These are phyloP conservation scores for Climacteris rufus DNA, from an alignment of 2,113 vertebrate genomes.

Conservation along the genomic window DNA sequence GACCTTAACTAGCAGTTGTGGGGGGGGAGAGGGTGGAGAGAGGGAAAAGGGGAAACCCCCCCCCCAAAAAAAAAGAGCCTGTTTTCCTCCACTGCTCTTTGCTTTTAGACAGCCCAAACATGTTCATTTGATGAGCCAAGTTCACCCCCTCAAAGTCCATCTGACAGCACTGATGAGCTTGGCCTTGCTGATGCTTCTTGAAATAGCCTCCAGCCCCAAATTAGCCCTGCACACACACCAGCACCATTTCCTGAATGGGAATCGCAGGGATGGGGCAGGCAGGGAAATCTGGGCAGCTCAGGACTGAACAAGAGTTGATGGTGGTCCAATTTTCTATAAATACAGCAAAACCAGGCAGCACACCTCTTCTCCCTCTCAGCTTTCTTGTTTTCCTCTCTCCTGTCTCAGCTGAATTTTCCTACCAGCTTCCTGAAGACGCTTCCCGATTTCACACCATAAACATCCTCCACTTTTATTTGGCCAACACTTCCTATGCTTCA, in stretches of 20 bases:
- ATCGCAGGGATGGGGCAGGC: accelerated
- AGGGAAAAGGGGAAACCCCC: too few relatives aligned
- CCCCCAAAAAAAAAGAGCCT: accelerated
- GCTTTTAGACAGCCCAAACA: neutral
- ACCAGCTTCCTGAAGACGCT: slow-evolving; percentile 33
- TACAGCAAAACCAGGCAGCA: neutral
- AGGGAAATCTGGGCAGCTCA: neutral
- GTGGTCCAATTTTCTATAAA: slow-evolving; percentile 13
- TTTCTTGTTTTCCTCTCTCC: neutral
- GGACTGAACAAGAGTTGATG: neutral
- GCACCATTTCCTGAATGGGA: neutral
- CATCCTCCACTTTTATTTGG: slow-evolving; percentile 50
- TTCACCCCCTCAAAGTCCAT: neutral
- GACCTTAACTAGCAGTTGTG: neutral
- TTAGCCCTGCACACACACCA: neutral
- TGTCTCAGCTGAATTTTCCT: slow-evolving; percentile 43
- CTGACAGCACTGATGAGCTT: neutral
- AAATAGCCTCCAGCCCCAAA: neutral
- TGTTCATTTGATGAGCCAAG: neutral
- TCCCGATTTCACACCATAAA: slow-evolving; percentile 57
- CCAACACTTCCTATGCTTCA: neutral
- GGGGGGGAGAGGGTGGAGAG: too few relatives aligned
- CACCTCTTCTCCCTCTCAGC: neutral
- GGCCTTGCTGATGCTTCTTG: neutral
- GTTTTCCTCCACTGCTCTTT: neutral